phyloP scores from a whole-genome alignment of 2,113 vertebrate species.

The Rousettus leschenaultii region DNA sequence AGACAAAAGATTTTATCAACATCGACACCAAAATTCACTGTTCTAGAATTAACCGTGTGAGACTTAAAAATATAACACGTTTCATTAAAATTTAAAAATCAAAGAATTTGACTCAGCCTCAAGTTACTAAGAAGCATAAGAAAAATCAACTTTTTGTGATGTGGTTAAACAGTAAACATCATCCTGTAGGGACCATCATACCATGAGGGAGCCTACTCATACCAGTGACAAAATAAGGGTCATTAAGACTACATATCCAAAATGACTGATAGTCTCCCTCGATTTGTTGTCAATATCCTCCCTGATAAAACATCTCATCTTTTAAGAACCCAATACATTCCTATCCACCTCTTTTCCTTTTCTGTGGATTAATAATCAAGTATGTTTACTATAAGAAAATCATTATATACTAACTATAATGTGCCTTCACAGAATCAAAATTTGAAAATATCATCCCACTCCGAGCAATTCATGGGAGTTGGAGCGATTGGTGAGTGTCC shows the following conservation, averaged over 20 bases:
- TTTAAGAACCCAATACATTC: background rate
- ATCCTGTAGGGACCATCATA: background rate
- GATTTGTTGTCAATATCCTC: background rate
- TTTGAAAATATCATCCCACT: background rate
- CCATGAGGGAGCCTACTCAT: too few species aligned
- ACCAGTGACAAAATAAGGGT: background rate
- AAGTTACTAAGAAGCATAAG: background rate
- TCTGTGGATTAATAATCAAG: background rate
- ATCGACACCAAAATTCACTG: background rate
- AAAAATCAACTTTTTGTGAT: background rate
- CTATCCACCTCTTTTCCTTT: background rate
- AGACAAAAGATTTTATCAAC: background rate
- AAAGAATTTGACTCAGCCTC: background rate
- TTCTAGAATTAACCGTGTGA: background rate
- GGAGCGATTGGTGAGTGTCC: background rate
- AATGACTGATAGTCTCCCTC: background rate
- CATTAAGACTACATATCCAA: background rate
- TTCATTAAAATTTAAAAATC: slow-evolving; percentile 25
- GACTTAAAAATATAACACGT: background rate
- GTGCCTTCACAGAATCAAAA: slow-evolving; percentile 7
- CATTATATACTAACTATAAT: background rate
- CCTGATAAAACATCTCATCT: background rate
- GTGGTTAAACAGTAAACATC: background rate
- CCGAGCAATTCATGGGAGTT: background rate
- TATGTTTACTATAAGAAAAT: background rate